These are phyloP conservation scores for Solenopsis invicta DNA, from an alignment of 1,140 invertebrate species.

Conservation along the genomic window DNA sequence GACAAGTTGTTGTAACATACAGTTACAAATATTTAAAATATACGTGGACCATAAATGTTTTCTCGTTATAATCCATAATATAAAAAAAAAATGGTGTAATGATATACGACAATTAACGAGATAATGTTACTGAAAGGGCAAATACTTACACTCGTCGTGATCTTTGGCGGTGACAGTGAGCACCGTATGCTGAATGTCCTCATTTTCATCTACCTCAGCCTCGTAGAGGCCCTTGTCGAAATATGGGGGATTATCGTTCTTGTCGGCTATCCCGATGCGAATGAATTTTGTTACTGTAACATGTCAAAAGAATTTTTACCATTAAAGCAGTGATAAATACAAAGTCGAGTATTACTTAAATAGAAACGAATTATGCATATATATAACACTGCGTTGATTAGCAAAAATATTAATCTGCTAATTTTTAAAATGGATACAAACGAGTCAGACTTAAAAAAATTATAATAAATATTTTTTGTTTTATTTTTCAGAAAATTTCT, in stretches of 20 bases:
- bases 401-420: not conserved
- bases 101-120: not conserved
- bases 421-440: not conserved
- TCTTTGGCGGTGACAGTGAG: constrained; percentile 99
- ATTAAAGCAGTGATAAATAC: not conserved
- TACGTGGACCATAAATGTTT: not conserved
- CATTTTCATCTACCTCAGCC: constrained; percentile 98
- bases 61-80: not conserved
- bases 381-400: not conserved
- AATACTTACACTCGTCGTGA: constrained; percentile 98
- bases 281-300: constrained; percentile 96
- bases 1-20: not conserved
- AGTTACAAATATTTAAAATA: not conserved
- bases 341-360: not conserved
- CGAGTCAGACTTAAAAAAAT: not conserved
- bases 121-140: not conserved
- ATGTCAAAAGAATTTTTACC: constrained; percentile 65
- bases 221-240: constrained; percentile 98
- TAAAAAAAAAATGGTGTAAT: not conserved
- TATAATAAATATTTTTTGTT: not conserved
- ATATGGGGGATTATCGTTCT: constrained; percentile 99
- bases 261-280: constrained; percentile 96
- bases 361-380: not conserved
- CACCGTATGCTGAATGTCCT: constrained; percentile 98
- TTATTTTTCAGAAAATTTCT: no score